These are phyloP conservation scores for Nasonia giraulti DNA, from an alignment of 1,140 invertebrate genomes.

Conservation along the genomic window DNA sequence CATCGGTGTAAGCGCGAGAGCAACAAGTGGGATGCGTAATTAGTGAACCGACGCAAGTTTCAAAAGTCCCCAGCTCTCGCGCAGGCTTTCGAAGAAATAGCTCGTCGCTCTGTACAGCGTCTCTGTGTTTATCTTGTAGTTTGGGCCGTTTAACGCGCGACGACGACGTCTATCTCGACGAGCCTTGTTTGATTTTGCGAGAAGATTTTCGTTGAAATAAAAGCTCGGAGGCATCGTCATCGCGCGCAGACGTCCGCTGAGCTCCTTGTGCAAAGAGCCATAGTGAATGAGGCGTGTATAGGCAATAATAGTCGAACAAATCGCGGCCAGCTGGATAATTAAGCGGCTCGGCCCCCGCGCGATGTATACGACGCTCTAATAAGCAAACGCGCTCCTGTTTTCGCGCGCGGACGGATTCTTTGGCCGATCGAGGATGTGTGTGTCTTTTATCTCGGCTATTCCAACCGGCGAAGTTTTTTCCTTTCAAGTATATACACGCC, in stretches of 20 bases:
- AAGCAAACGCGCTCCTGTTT: conserved; percentile 32
- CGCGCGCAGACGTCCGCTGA: neutral
- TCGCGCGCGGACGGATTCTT: neutral
- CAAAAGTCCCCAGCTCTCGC: neutral
- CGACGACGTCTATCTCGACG: neutral
- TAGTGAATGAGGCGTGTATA: neutral
- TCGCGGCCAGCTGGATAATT: conserved; percentile 40
- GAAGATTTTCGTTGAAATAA: neutral
- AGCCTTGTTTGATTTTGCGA: neutral
- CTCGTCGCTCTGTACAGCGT: neutral
- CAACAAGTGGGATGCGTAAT: neutral
- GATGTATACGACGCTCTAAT: conserved; percentile 45
- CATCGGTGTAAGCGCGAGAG: neutral
- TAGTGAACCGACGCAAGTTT: neutral
- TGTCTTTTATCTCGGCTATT: neutral
- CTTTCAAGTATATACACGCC: no score
- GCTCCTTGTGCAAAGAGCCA: conserved; percentile 31
- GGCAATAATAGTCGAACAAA: conserved; percentile 34
- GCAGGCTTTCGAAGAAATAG: neutral
- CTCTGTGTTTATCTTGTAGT: neutral
- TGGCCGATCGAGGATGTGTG: neutral
- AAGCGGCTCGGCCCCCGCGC: neutral
- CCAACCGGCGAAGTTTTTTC: no score
- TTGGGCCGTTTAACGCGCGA: neutral
- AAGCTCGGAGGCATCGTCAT: neutral